Conservation (phyloP, 2,113 vertebrate species). For the Scophthalmus maximus region DNA sequence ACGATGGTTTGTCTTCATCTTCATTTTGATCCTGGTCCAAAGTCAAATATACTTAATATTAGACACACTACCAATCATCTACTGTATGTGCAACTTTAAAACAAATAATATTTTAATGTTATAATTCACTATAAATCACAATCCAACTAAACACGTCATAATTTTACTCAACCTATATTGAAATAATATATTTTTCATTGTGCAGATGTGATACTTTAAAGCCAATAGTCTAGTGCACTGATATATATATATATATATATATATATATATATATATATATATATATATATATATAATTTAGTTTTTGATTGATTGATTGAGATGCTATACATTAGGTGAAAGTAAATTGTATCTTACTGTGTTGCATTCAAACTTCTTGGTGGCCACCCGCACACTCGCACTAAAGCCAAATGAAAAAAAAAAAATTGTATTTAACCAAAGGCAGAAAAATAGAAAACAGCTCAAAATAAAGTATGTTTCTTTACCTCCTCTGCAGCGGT, state of each 20-base stretch:
- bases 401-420: slow-evolving; percentile 56
- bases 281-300: no score
- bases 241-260: no score
- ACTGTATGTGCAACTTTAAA: neutral
- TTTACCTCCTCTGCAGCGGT: slow-evolving; percentile 79
- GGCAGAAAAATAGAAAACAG: neutral
- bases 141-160: neutral
- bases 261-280: no score
- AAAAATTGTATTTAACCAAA: neutral
- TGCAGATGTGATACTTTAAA: no score
- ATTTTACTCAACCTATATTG: neutral
- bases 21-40: slow-evolving; percentile 62
- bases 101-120: neutral
- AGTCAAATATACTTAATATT: slow-evolving; percentile 9
- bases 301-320: neutral
- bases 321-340: neutral
- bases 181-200: neutral
- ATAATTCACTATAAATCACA: no score
- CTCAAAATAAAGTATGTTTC: neutral
- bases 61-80: neutral
- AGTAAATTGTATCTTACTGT: slow-evolving; percentile 59
- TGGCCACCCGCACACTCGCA: slow-evolving; percentile 75
- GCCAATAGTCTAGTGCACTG: no score
- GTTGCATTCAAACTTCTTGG: slow-evolving; percentile 70
- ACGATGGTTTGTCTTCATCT: slow-evolving; percentile 69